phyloP scores from a whole-genome alignment of 37 sponge, comb jelly and placozoan genomes.

The Tethya wilhelma region DNA sequence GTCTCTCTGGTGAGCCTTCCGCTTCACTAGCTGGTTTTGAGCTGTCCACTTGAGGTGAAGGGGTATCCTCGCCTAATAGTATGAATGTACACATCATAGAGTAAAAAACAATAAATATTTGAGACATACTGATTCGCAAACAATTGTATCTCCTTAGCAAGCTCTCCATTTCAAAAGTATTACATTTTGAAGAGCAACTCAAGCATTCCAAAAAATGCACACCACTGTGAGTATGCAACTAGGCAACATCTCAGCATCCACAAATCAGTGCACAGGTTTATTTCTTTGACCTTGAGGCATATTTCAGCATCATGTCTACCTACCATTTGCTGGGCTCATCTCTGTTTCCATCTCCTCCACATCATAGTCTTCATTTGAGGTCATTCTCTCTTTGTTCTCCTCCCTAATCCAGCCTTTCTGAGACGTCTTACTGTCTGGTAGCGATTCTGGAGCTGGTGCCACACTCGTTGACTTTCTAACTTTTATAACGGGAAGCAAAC shows the following conservation, averaged over 20 bases:
- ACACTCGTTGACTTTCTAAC: not conserved
- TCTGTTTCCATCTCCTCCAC: conserved; percentile 55
- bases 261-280: not conserved
- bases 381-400: not conserved
- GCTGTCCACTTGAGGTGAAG: conserved; percentile 35
- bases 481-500: not conserved
- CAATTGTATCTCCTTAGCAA: not conserved
- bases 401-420: not conserved
- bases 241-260: conserved; percentile 2
- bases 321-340: conserved; percentile 37
- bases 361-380: not conserved
- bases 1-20: conserved; percentile 16
- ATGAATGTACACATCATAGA: not conserved
- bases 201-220: conserved; percentile 34
- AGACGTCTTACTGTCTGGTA: not conserved
- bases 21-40: conserved; percentile 27
- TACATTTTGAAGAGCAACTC: not conserved
- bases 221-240: conserved; percentile 9
- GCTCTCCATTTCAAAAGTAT: conserved; percentile 10
- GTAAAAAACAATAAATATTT: not conserved
- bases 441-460: not conserved
- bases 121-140: not conserved
- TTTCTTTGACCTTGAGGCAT: not conserved
- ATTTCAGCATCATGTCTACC: not conserved
- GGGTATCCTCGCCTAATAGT: conserved; percentile 25